Base-by-base conservation (phyloP, 2,888 invertebrate genomes). In the Eretmocerus hayati region DNA sequence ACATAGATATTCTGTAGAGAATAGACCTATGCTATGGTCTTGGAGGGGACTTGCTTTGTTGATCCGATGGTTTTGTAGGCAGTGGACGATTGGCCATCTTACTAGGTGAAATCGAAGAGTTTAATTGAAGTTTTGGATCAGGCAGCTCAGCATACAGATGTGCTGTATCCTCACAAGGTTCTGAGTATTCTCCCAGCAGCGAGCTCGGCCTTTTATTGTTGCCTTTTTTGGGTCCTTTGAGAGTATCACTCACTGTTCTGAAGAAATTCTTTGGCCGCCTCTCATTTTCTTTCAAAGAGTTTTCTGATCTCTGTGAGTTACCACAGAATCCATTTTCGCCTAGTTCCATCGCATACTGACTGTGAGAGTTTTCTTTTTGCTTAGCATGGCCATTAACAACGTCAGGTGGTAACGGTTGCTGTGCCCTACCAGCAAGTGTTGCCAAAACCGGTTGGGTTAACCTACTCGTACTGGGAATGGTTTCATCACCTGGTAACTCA, bases 51-150 rank as follows among this genome's bases (percentile, higher is more conserved):
- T 50, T 48, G 9, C 47, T 38, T 13, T 47, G 44, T 11, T 53
- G 66, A 54, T 66, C 72, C 46, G 78, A 69, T 16, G 84, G 84
- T 63, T 82, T 83, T 53, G 80, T 79, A 1, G 84, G 84, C 31
- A 85, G 70, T n/a, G 84, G 84, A 55, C 84, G 74, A 60, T 83
- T 80, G 22, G 81, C 75, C 81, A 84, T 83, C 59, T 77, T 80
- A 21, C 67, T 72, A 3, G 71, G 26, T 73, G 74, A 30, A 5
- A 42, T 21, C 2, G 78, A 75, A 9, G 62, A 63, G 41, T 64
- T 63, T 22, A 13, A 18, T 11, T 42, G 48, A n/a, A 26, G 44
- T 48, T 63, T 65, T 23, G 72, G 71, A 42, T 75, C 73, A 52
- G 76, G 73, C 48, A 79, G 63, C 62, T 79, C 79, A 5, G 77